Evolutionary conservation across 2,797 vertebrate species (phyloP).

Genomic region (Thalassophryne amazonica): DNA sequence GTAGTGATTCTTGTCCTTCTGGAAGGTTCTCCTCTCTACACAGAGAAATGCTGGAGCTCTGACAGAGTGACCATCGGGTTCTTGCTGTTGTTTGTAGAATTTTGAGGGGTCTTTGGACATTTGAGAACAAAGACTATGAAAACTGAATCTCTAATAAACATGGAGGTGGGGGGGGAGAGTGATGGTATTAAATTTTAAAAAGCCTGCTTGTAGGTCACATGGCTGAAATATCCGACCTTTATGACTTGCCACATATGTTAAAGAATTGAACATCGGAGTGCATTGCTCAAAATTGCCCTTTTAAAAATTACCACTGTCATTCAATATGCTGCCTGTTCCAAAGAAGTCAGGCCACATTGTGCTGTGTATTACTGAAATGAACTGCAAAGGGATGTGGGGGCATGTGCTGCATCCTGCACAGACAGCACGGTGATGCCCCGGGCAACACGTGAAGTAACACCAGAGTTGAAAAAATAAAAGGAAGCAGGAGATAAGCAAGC

Average conservation of each 20-base stretch:
- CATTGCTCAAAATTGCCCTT: not conserved
- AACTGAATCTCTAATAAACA: no score
- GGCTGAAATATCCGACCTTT: not conserved
- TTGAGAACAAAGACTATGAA: no score
- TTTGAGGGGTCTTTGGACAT: no score
- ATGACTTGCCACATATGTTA: not conserved
- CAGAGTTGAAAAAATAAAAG: not conserved
- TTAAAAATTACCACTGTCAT: conserved; percentile 8
- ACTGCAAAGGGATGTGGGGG: not conserved
- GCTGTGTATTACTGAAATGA: not conserved
- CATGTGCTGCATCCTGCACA: not conserved
- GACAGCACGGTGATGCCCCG: conserved; percentile 2
- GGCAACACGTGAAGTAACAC: not conserved
- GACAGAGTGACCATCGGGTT: no score
- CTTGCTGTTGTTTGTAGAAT: no score
- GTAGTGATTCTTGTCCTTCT: no score
- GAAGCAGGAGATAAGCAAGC: not conserved
- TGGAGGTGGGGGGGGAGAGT: no score
- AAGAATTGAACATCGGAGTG: not conserved
- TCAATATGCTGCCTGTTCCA: not conserved
- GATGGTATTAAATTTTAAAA: not conserved
- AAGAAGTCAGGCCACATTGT: not conserved
- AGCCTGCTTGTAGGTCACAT: not conserved
- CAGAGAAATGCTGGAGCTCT: no score
- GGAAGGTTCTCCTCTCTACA: no score